phyloP scores from a whole-genome alignment of 2,797 vertebrate genomes.

The Poeciliopsis gracilis region DNA sequence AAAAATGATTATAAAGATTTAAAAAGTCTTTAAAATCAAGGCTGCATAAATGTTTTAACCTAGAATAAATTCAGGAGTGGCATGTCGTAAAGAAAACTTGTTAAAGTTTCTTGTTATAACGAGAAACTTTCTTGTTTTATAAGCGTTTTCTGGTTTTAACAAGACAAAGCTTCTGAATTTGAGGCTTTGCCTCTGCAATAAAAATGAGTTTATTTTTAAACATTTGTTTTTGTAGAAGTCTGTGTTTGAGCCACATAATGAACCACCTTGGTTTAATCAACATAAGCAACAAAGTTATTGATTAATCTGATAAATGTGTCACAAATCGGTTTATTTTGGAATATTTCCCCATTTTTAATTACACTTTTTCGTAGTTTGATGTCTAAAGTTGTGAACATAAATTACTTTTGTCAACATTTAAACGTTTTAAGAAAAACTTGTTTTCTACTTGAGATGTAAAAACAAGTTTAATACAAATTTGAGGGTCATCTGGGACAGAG shows the following conservation, averaged over 20 bases:
- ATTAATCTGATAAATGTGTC: neutral
- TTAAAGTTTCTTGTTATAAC: too few relatives aligned
- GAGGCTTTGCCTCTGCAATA: neutral
- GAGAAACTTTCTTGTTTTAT: too few relatives aligned
- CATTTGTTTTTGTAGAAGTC: neutral
- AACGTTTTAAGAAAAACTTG: neutral
- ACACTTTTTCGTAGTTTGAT: neutral
- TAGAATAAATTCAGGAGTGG: too few relatives aligned
- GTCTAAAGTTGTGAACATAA: neutral
- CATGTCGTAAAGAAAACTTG: too few relatives aligned
- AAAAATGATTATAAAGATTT: neutral
- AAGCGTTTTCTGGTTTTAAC: too few relatives aligned
- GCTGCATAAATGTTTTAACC: too few relatives aligned
- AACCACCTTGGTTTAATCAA: neutral
- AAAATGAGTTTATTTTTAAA: neutral
- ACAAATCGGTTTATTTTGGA: neutral
- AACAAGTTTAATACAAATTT: neutral
- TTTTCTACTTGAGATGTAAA: neutral
- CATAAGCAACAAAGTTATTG: neutral
- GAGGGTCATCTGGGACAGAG: neutral
- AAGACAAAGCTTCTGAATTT: neutral
- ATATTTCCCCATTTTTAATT: neutral
- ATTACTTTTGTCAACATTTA: neutral
- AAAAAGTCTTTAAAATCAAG: neutral
- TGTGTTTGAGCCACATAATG: neutral